Conservation (phyloP, 2,888 invertebrate species). For the Noctua fimbriata region DNA sequence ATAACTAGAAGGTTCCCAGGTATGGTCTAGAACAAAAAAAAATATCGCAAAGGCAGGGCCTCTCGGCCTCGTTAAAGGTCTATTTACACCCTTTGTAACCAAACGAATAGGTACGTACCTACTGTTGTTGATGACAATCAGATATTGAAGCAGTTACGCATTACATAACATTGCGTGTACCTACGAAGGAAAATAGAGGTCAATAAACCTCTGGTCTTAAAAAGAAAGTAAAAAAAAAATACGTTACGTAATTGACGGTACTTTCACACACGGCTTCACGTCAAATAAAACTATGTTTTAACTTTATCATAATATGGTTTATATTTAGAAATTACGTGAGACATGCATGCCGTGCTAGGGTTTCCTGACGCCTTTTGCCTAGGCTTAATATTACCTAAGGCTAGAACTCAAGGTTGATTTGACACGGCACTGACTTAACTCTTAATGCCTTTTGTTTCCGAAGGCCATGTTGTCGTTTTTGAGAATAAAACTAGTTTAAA, state of each 20-base stretch:
- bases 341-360: slow-evolving; percentile 54
- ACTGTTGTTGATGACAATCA: slow-evolving; percentile 1
- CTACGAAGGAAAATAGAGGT: slow-evolving; percentile 13
- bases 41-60: too few relatives aligned
- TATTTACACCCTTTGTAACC: too few relatives aligned
- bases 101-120: too few relatives aligned
- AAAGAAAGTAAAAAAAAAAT: slow-evolving; percentile 29
- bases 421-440: slow-evolving; percentile 11
- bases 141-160: slow-evolving; percentile 2
- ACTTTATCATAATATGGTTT: slow-evolving; percentile 15
- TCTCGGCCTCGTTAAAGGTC: too few relatives aligned
- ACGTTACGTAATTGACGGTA: slow-evolving; percentile 21
- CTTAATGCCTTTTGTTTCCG: slow-evolving; percentile 7
- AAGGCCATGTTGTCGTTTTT: slow-evolving; percentile 1
- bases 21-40: too few relatives aligned
- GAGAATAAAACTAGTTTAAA: slow-evolving; percentile 9
- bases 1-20: too few relatives aligned
- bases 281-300: slow-evolving; percentile 21
- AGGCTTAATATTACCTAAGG: slow-evolving; percentile 19
- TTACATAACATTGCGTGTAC: slow-evolving; percentile 41
- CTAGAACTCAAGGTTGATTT: slow-evolving; percentile 46
- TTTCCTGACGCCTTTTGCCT: slow-evolving; percentile 57
- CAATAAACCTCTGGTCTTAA: slow-evolving; percentile 16
- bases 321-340: slow-evolving; percentile 51
- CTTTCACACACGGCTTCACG: slow-evolving; percentile 31